Evolutionary conservation across 2,113 vertebrate genomes (phyloP).

Genomic region (Azemiops feae): DNA sequence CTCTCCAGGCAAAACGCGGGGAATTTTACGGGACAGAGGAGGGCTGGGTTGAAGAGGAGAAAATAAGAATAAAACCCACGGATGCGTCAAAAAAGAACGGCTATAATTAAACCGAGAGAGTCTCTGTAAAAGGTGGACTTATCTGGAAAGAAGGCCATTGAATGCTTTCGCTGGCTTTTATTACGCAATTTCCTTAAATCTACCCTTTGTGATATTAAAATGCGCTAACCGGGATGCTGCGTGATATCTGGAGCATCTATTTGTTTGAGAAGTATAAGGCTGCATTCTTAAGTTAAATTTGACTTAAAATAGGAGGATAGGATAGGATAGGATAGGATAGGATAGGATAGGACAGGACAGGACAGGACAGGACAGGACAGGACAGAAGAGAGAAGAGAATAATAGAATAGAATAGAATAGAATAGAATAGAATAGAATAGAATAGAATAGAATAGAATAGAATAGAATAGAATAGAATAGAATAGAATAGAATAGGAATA

Average conservation of each 20-base stretch:
- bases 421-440: no score
- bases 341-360: no score
- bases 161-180: not conserved
- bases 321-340: no score
- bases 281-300: not conserved
- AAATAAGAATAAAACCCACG: not conserved
- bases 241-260: not conserved
- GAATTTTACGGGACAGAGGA: not conserved
- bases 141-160: not conserved
- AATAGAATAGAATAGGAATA: no score
- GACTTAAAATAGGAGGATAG: not conserved
- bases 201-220: not conserved
- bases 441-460: no score
- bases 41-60: not conserved
- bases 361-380: accelerated
- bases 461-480: no score
- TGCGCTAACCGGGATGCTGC: not conserved
- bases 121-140: not conserved
- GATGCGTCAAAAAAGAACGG: not conserved
- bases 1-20: not conserved
- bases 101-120: not conserved
- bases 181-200: not conserved
- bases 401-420: no score
- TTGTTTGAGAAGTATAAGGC: not conserved
- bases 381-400: no score